Conservation (phyloP, 2,888 invertebrate species). For the Tipula vernalis region DNA sequence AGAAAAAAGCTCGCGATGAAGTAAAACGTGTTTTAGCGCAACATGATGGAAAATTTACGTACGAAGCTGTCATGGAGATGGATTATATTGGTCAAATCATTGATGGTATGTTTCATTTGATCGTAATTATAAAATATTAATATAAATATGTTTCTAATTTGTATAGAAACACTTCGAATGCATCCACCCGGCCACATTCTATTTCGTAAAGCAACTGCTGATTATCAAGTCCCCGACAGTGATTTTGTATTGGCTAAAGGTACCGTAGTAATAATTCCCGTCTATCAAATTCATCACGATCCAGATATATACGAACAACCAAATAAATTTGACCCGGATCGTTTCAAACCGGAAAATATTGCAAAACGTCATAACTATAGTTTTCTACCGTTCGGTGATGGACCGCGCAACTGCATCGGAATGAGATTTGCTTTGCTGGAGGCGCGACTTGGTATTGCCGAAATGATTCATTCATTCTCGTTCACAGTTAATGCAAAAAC, state of each 20-base stretch:
- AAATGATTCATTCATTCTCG: conserved; percentile 18
- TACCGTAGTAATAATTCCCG: conserved; percentile 21
- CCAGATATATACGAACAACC: conserved; percentile 28
- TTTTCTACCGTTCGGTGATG: conserved; percentile 29
- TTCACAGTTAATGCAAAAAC: not conserved
- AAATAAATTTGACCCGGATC: conserved; percentile 27
- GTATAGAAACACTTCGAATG: conserved; percentile 30
- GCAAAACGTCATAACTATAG: conserved; percentile 22
- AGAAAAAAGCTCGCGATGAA: conserved; percentile 29
- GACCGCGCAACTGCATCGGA: conserved; percentile 31
- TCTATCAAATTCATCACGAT: conserved; percentile 26
- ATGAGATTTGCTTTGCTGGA: conserved; percentile 32
- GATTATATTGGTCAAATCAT: conserved; percentile 36
- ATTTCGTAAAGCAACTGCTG: conserved; percentile 32
- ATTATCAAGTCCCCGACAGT: conserved; percentile 22
- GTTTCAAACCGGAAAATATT: conserved; percentile 24
- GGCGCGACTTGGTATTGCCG: conserved; percentile 24
- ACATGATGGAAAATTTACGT: conserved; percentile 29
- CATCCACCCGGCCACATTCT: conserved; percentile 34
- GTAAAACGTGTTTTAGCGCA: conserved; percentile 27
- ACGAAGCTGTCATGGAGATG: conserved; percentile 36
- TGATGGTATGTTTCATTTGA: conserved; percentile 24
- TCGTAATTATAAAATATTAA: not conserved
- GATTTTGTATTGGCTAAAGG: conserved; percentile 22
- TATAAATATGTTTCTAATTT: not conserved